Conservation (phyloP, 2,797 vertebrate genomes). For the Phrynocephalus forsythii region DNA sequence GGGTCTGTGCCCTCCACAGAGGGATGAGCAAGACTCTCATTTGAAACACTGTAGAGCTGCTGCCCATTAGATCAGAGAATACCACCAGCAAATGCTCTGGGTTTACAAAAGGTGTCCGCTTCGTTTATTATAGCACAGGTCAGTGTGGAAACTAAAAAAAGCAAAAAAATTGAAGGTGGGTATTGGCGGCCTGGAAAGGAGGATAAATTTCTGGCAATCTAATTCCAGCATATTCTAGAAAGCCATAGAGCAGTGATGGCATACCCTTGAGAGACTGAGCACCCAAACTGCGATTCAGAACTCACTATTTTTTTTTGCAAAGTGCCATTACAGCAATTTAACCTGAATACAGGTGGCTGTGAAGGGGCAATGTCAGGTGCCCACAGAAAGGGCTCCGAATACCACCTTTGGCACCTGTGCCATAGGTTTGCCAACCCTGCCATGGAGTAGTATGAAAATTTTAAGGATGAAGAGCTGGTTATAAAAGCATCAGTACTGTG, state of each 20-base stretch:
- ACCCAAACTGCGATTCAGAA: too few species aligned
- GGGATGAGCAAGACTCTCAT: not conserved
- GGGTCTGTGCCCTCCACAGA: too few species aligned
- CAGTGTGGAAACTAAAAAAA: not conserved
- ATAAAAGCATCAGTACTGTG: not conserved
- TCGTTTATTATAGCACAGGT: not conserved
- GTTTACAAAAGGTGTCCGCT: not conserved
- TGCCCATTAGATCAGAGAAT: not conserved
- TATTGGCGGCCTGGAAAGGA: not conserved
- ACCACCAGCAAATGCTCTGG: not conserved
- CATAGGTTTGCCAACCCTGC: too few species aligned
- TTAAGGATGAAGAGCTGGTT: not conserved
- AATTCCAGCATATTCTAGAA: not conserved
- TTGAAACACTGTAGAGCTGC: not conserved
- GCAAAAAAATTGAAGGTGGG: not conserved
- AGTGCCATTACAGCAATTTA: too few species aligned
- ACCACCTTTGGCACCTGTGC: too few species aligned
- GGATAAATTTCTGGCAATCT: not conserved
- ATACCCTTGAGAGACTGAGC: too few species aligned
- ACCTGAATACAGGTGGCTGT: too few species aligned
- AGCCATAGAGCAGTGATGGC: too few species aligned
- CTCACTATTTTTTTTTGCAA: too few species aligned
- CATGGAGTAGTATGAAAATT: not conserved
- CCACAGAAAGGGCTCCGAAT: too few species aligned
- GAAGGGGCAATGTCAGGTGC: too few species aligned